These are phyloP conservation scores for Agriopis aurantiaria DNA, from an alignment of 2,888 invertebrate genomes.

Conservation along the genomic window DNA sequence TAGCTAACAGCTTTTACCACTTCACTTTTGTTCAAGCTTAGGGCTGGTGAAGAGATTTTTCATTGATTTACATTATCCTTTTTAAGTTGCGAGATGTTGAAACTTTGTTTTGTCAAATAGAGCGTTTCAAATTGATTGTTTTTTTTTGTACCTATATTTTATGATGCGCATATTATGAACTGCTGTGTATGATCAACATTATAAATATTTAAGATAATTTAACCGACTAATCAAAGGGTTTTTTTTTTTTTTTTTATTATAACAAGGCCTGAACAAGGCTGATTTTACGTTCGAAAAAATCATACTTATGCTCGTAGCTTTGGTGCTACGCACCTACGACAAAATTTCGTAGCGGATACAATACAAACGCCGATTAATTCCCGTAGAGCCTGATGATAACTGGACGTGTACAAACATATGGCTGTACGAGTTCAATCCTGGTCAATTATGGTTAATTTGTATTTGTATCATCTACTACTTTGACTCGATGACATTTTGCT, in stretches of 20 bases:
- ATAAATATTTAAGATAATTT: too few relatives aligned
- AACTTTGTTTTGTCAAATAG: slow-evolving; percentile 4
- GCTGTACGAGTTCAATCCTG: too few relatives aligned
- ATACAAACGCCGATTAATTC: neutral
- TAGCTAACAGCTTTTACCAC: slow-evolving; percentile 24
- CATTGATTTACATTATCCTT: slow-evolving; percentile 23
- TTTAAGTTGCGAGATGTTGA: slow-evolving; percentile 3
- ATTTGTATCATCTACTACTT: too few relatives aligned
- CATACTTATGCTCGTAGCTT: neutral
- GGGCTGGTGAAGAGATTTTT: slow-evolving; percentile 17
- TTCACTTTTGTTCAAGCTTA: slow-evolving; percentile 17
- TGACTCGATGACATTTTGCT: neutral
- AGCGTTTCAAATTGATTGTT: neutral
- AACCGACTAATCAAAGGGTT: too few relatives aligned
- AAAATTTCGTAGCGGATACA: neutral
- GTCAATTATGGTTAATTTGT: too few relatives aligned
- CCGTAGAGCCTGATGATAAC: too few relatives aligned
- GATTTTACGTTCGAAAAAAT: too few relatives aligned
- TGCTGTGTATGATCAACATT: too few relatives aligned
- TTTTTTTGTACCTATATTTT: neutral
- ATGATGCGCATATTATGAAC: neutral
- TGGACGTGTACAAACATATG: too few relatives aligned
- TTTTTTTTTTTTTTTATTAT: too few relatives aligned
- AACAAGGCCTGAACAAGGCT: too few relatives aligned
- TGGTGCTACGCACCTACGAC: neutral